Percentiles rank a stretch among this genome's conserved stretches.
These are phyloP conservation scores for Sebastolobus altivelis DNA, from an alignment of 2,797 vertebrate species.

Conservation along the genomic window DNA sequence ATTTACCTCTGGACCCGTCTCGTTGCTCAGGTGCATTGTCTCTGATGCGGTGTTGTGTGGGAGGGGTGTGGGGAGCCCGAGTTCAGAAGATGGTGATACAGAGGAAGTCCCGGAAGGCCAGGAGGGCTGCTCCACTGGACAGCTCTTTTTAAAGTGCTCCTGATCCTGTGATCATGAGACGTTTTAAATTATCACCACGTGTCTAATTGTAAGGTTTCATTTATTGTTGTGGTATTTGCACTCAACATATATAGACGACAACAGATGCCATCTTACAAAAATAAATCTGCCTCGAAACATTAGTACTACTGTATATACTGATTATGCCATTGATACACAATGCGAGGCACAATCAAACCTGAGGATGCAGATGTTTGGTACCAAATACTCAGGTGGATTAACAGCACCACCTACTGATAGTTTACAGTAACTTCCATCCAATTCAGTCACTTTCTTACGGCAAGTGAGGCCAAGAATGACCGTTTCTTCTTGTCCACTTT, in stretches of 20 bases:
- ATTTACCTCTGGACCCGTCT: neutral
- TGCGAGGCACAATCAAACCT: neutral
- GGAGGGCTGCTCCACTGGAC: neutral
- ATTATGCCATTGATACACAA: neutral
- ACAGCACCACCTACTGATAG: neutral
- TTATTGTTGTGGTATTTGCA: neutral
- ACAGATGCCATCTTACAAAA: neutral
- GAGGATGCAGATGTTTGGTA: neutral
- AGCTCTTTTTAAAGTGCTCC: constrained; percentile 18
- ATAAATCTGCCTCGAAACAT: neutral
- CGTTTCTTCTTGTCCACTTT: neutral
- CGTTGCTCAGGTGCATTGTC: constrained; percentile 14
- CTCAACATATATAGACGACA: neutral
- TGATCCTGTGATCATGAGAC: constrained; percentile 16
- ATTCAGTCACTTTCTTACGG: neutral
- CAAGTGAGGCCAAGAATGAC: neutral
- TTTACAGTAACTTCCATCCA: neutral
- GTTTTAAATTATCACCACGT: neutral
- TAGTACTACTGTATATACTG: neutral
- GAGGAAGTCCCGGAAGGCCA: constrained; percentile 3
- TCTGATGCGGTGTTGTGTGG: neutral
- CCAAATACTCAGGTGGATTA: neutral
- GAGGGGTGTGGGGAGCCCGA: neutral
- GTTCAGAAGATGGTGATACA: neutral
- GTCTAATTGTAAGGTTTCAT: neutral